A percentile compares a stretch with the other conserved stretches of the same genome.
These are phyloP conservation scores for Channallabes apus DNA, from an alignment of 2,797 vertebrate genomes.

Conservation along the genomic window DNA sequence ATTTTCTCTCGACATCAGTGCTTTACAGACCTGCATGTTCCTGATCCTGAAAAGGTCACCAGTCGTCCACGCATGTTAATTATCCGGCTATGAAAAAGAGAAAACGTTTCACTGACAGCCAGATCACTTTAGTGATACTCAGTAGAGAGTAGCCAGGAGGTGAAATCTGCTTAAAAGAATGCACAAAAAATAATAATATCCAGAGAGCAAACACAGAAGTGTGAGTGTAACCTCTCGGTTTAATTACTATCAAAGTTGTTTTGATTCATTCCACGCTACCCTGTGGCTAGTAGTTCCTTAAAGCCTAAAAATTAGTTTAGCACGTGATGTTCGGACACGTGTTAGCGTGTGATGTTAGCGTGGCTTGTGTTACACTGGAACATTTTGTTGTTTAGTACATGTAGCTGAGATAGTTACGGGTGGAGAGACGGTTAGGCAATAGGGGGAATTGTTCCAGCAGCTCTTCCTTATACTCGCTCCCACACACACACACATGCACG, in stretches of 20 bases:
- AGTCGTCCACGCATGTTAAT: neutral
- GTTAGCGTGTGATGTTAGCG: neutral
- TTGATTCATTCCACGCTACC: neutral
- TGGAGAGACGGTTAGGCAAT: constrained; percentile 36
- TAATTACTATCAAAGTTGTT: neutral
- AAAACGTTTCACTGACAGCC: neutral
- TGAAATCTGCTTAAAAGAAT: neutral
- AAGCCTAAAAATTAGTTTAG: neutral
- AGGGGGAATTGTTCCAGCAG: constrained; percentile 47
- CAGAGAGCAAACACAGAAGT: neutral
- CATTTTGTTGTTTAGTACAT: neutral
- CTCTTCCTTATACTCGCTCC: constrained; percentile 6
- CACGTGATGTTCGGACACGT: neutral
- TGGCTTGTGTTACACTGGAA: neutral
- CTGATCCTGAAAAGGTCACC: neutral
- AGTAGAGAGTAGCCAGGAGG: neutral
- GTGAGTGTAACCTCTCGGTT: neutral
- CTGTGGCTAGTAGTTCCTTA: neutral
- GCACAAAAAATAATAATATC: neutral
- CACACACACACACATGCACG: constrained; percentile 38
- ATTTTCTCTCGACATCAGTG: neutral
- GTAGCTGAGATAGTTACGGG: constrained; percentile 33
- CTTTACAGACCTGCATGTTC: neutral
- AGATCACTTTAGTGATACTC: neutral
- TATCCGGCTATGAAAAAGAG: neutral